A percentile compares a stretch with the other conserved stretches of the same genome.
Conservation (phyloP, 2,113 vertebrate species). For the Pygoscelis adeliae region DNA sequence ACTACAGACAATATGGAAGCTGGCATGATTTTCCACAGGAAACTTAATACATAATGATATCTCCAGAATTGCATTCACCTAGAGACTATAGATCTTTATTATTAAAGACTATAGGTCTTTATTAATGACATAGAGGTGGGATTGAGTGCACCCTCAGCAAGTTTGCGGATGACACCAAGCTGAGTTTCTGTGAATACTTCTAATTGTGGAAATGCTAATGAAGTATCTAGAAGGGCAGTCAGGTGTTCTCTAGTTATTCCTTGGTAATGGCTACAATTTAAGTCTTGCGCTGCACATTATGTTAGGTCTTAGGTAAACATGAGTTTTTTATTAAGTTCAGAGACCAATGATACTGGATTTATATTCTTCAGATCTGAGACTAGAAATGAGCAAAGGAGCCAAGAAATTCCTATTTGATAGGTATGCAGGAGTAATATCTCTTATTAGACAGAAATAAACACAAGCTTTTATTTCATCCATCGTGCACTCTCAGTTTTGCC, state of each 20-base stretch:
- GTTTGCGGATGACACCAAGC: background rate
- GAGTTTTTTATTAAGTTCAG: background rate
- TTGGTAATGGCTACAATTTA: background rate
- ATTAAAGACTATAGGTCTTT: background rate
- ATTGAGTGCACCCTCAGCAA: background rate
- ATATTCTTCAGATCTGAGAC: background rate
- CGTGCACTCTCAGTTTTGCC: background rate
- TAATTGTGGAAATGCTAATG: background rate
- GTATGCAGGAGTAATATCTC: background rate
- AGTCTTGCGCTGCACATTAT: background rate
- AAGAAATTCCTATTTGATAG: background rate
- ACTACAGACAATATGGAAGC: background rate
- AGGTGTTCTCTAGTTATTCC: background rate
- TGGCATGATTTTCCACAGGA: background rate
- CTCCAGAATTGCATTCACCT: background rate
- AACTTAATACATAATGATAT: background rate
- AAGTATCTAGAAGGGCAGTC: background rate
- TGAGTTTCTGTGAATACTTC: background rate
- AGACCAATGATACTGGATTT: background rate
- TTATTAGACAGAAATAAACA: background rate
- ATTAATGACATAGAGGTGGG: background rate
- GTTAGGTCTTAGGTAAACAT: background rate
- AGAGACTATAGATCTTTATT: too few species aligned
- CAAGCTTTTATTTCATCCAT: background rate
- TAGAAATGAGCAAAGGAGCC: background rate